Base-by-base conservation (phyloP, 2,113 vertebrate species). In the Chaenocephalus aceratus region DNA sequence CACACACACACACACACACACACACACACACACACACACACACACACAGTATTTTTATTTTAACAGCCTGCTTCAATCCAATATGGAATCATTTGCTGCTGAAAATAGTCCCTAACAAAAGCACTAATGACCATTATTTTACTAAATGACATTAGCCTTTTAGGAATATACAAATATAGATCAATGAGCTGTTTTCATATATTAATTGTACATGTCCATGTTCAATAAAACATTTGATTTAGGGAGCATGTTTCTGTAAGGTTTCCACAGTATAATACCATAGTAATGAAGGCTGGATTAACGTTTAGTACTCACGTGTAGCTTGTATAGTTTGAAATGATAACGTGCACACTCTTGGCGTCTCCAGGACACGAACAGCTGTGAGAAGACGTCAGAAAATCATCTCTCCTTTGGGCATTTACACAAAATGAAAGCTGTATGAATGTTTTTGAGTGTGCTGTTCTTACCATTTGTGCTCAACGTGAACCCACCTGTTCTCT, bases 311-410 rank as follows among this genome's bases (percentile, higher is more conserved):
- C 60, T 56, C 51, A 46, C 41, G 15, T 56, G 70, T 11, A 6
- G 45, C 34, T 49, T 18, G 1, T 49, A 15, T 34, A 64, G 72
- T 46, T 64, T 57, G 44, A 46, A 5, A 6, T 57, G 23, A 57
- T n/a, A 34, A 54, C 48, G 30, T 63, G 58, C 58, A 63, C 34
- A 26, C 34, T 74, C 49, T 41, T 0, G 30, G 30, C 26, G 34
- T 34, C 59, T 63, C 49, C 41, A 48, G 72, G 72, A 64, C 69
- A 18, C 54, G 30, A 6, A 30, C 41, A 60, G 34, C 61, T 46
- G 72, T 46, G 61, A 75, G 21, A 0, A 0, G 56, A 59, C 23
- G 44, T 59, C 44, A 34, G 44, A 2, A 9, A 14, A 14, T 2
- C 10, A 1, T 44, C 10, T 15, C 34, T 45, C 60, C 51, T 56